Evolutionary conservation across 2,888 invertebrate genomes (phyloP), one percentile per base, ranked within the genome.

Genomic region (Smittia sp.): DNA sequence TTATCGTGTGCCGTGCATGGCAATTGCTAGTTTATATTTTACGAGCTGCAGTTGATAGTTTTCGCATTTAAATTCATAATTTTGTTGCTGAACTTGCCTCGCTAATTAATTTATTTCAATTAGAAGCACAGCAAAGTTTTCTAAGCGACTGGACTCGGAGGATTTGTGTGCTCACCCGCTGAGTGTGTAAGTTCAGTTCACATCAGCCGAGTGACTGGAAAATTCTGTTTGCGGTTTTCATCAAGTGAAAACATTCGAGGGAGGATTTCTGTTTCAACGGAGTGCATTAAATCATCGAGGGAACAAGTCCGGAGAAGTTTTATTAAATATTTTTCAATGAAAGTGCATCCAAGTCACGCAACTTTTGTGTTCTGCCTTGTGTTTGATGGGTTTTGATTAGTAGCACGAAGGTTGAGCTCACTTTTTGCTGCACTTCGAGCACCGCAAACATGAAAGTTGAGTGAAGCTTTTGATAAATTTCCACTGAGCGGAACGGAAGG

Each of bases 381-480:
- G 3, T 68, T 25, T 68, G 68, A 68, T 68, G 24, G 27, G 27
- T 52, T 54, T 69, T 27, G 46, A 69, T 54, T 54, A 69, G 18
- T 11, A 27, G 20, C 69, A 69, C 38, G 39, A 67, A 41, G 13
- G 62, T 62, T 22, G 24, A 6, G 11, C 7, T 3, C 41, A 41
- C 3, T 68, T 39, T 68, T 66, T 15, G 20, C 27, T 32, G 18
- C 18, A 41, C 18, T 66, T 32, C 25, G 22, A 27, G 38, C 38
- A 41, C 66, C 66, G 24, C 66, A 67, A 67, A 67, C 66, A 67
- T 67, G 66, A 67, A 67, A 67, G 66, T 22, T 39, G 18, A 20
- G 46, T 46, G 46, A 46, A 46, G 46, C 46, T 13, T 46, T 46
- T 13, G 46, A 46, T n/a, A 13, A 46, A 15, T 13, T 46, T 46